Evolutionary conservation across 2,888 invertebrate genomes (phyloP), one percentile per base, ranked within the genome.

Genomic region (Automeris io): DNA sequence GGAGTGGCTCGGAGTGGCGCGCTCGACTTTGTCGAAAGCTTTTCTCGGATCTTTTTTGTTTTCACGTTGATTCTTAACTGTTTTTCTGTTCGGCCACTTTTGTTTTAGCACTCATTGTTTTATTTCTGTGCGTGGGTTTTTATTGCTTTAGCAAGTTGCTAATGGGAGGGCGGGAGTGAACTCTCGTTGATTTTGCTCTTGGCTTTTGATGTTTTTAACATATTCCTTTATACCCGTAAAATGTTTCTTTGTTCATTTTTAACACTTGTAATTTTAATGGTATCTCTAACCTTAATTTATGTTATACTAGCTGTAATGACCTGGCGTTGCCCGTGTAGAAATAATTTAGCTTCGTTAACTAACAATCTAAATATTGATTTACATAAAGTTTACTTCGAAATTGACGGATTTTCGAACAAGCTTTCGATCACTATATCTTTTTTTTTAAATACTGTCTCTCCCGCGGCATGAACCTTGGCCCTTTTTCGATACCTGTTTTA

Each of bases 21-120:
- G 65, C 79, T 81, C 74, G 71, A 78, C 70, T 74, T 72, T 73
- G 74, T 76, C 77, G 77, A 77, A 78, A 77, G 76, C 77, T 75
- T 75, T 75, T 63, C 61, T 65, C 59, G 60, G 63, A 63, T 68
- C 50, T 55, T 54, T 66, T 61, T 57, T 63, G 65, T 73, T 70
- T 61, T 70, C 48, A 65, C 61, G 57, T 66, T 74, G 78, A 78
- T 78, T 78, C 67, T 68, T 75, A 62, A 66, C 70, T 74, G 72
- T 75, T 77, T 74, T 74, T 72, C 71, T 72, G 72, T 73, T 68
- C 54, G 70, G 67, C 67, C 61, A 74, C 71, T 77, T 77, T 75
- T 77, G 68, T 71, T 70, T 74, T 57, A 58, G 60, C 62, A 66
- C 44, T 61, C 60, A 73, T 76, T 77, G 75, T 76, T 75, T 77